A percentile compares a stretch with the other conserved stretches of the same genome.
Evolutionary conservation across 2,797 vertebrate genomes (phyloP).

Genomic region (Hybognathus amarus): DNA sequence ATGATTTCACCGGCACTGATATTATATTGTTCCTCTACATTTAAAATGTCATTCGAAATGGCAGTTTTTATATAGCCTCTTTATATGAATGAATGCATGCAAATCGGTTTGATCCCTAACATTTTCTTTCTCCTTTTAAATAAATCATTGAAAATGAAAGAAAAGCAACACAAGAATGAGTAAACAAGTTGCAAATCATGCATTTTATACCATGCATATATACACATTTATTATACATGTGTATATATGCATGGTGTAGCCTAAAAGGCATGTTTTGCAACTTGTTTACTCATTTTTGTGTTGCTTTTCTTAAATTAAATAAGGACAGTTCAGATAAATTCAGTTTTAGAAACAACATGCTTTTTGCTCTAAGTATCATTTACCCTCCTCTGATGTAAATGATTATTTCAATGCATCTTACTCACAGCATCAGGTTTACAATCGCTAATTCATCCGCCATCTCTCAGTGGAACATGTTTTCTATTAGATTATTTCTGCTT

Average conservation of each 20-base stretch:
- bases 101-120: neutral
- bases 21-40: neutral
- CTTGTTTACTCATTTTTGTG: neutral
- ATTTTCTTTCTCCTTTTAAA: neutral
- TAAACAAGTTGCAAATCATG: too few species aligned
- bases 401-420: conserved; percentile 4
- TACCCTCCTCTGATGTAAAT: conserved; percentile 4
- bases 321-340: neutral
- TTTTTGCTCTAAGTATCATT: neutral
- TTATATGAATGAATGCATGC: neutral
- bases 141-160: too few species aligned
- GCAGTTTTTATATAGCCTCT: neutral
- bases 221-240: too few species aligned
- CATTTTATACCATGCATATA: too few species aligned
- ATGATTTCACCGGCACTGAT: neutral
- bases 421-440: neutral
- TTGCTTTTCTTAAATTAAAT: neutral
- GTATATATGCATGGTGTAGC: neutral
- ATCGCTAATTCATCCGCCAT: conserved; percentile 3
- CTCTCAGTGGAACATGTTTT: conserved; percentile 10
- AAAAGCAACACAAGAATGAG: too few species aligned
- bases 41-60: neutral
- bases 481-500: conserved; percentile 24
- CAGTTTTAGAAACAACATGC: neutral
- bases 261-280: neutral